Percentiles rank a stretch among this genome's conserved stretches.
Evolutionary conservation across 2,888 invertebrate species (phyloP).

Genomic region (Apamea crenata): DNA sequence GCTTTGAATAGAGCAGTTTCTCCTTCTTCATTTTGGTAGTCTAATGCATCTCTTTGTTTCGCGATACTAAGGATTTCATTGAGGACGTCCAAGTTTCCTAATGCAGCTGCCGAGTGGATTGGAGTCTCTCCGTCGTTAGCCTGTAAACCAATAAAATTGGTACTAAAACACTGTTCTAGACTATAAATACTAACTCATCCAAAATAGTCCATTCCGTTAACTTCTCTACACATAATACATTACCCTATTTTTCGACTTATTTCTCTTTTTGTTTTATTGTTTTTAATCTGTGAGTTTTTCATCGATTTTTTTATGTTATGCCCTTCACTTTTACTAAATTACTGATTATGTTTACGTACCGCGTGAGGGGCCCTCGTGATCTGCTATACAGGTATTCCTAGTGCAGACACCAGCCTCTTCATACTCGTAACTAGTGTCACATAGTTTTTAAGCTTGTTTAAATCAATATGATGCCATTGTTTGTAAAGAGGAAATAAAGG

Average conservation of each 20-base stretch:
- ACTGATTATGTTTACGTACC: background rate
- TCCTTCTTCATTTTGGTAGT: conserved; percentile 85
- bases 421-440: background rate
- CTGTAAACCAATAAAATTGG: conserved; percentile 65
- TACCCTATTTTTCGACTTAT: too few species aligned
- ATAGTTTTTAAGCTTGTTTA: background rate
- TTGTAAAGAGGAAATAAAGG: background rate
- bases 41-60: conserved; percentile 86
- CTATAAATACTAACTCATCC: background rate
- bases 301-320: background rate
- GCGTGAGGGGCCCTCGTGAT: background rate
- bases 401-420: background rate
- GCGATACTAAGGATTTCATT: conserved; percentile 88
- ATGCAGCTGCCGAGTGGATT: conserved; percentile 89
- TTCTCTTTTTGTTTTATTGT: background rate
- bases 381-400: background rate
- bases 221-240: background rate
- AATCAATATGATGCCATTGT: background rate
- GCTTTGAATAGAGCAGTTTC: conserved; percentile 89
- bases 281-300: background rate
- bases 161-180: background rate
- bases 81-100: conserved; percentile 86
- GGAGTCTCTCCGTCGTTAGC: conserved; percentile 89
- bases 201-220: background rate
- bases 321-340: background rate